Evolutionary conservation across 1,140 invertebrate species (phyloP), one percentile per base, ranked within the genome.

Genomic region (Apocrypta bakeri): DNA sequence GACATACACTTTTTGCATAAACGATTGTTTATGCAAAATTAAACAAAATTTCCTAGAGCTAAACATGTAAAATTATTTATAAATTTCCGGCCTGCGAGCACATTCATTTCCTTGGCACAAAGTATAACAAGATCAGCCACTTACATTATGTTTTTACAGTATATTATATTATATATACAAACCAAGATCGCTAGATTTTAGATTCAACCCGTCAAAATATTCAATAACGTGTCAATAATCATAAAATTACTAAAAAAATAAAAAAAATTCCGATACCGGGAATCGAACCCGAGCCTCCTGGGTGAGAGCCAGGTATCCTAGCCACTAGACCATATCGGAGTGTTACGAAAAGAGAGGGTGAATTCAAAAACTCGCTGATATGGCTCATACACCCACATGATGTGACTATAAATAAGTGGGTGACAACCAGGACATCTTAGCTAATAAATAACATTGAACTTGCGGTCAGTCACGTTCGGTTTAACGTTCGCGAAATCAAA

Each of bases 401-500:
- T 6, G 21, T 7, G 48, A 56, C 48, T 56, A 56, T 56, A 56
- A 56, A 56, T 56, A 56, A 7, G 17, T 17, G 48, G 21, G 48
- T 21, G 17, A n/a, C 17, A 21, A 56, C 17, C 21, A 6, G 3
- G 21, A n/a, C 21, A n/a, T 0, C 8, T 71, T 71, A 71, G 29
- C 29, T 31, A 71, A 71, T 71, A 33, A 71, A 71, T 66, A 66
- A 66, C 63, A 66, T 31, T 71, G 68, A 71, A 71, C 68, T 71
- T 71, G 68, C 71, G 37, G 48, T n/a, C 21, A 37, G 71, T 73
- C 68, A 73, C 71, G 71, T 73, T 24, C 14, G 37, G 17, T 6
- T 73, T 48, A n/a, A 21, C 24, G 21, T 73, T 73, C 24, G n/a
- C 25, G 71, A 73, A 73, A 48, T 73, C n/a, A 73, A 40, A 48